A percentile compares a stretch with the other conserved stretches of the same genome.
Conservation (phyloP, 2,888 invertebrate species). For the Elaeidobius kamerunicus region DNA sequence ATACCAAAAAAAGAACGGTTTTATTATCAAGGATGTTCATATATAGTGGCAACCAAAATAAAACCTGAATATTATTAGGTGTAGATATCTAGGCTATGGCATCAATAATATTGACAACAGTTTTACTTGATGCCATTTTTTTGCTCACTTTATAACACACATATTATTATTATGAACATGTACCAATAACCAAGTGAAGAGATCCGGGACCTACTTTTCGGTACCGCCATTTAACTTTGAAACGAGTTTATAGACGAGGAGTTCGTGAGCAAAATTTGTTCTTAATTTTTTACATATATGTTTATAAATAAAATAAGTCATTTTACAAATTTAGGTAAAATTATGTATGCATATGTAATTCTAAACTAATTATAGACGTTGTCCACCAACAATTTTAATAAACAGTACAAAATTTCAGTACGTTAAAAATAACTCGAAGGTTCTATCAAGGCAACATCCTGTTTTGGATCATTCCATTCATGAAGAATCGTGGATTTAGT, state of each 20-base stretch:
- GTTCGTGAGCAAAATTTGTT: too few relatives aligned
- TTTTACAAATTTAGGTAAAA: too few relatives aligned
- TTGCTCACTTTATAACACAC: constrained; percentile 25
- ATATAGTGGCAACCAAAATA: neutral
- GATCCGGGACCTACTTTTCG: constrained; percentile 30
- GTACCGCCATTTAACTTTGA: constrained; percentile 15
- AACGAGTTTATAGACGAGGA: constrained; percentile 13
- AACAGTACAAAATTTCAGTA: too few relatives aligned
- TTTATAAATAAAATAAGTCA: too few relatives aligned
- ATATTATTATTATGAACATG: constrained; percentile 25
- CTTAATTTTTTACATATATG: too few relatives aligned
- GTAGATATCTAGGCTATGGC: constrained; percentile 21
- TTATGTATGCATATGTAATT: too few relatives aligned
- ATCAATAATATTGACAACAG: constrained; percentile 27
- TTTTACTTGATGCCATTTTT: constrained; percentile 24
- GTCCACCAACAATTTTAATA: too few relatives aligned
- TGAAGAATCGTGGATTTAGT: too few relatives aligned
- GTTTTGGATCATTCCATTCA: too few relatives aligned
- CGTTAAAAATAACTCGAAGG: too few relatives aligned
- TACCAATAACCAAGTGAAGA: constrained; percentile 18
- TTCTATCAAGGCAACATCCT: too few relatives aligned
- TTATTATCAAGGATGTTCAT: neutral
- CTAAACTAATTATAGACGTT: too few relatives aligned
- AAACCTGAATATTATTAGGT: constrained; percentile 1
- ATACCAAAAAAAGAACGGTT: neutral